Conservation (phyloP, 2,888 invertebrate species). For the Zygothrica quintamaculata region DNA sequence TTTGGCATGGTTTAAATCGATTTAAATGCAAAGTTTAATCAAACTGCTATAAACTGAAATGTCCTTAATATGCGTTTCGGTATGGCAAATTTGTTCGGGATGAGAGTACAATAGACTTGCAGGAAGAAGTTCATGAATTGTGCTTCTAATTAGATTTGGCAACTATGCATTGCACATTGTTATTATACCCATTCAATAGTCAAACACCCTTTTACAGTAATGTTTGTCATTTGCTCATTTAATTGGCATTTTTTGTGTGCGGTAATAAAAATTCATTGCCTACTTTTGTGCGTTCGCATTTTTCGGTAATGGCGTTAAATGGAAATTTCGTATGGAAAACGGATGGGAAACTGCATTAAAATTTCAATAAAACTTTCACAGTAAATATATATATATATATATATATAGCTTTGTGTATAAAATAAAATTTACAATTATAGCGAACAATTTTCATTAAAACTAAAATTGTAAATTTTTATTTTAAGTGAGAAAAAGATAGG, state of each 20-base stretch:
- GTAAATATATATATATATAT: conserved; percentile 53
- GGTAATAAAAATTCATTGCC: conserved; percentile 57
- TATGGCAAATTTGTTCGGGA: too few relatives aligned
- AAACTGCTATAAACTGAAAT: too few relatives aligned
- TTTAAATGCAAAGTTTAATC: too few relatives aligned
- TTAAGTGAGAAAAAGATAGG: conserved; percentile 12
- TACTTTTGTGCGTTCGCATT: conserved; percentile 41
- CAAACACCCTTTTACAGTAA: too few relatives aligned
- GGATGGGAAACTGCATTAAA: conserved; percentile 50
- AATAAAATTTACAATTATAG: conserved; percentile 31
- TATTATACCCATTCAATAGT: conserved; percentile 8
- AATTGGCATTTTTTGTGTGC: conserved; percentile 40
- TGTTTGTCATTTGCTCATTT: conserved; percentile 37
- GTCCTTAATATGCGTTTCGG: too few relatives aligned
- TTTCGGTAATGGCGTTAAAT: neutral
- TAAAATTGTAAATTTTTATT: conserved; percentile 69
- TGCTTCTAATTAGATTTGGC: conserved; percentile 38
- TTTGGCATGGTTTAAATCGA: too few relatives aligned
- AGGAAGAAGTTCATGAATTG: neutral
- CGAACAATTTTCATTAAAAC: conserved; percentile 69
- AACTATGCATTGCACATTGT: conserved; percentile 17
- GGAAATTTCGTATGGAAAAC: conserved; percentile 21
- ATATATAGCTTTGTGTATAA: neutral
- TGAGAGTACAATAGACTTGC: too few relatives aligned
- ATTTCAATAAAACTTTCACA: conserved; percentile 65